A percentile compares a stretch with the other conserved stretches of the same genome.
Conservation (phyloP, 2,797 vertebrate species). For the Ceyx erithaca region DNA sequence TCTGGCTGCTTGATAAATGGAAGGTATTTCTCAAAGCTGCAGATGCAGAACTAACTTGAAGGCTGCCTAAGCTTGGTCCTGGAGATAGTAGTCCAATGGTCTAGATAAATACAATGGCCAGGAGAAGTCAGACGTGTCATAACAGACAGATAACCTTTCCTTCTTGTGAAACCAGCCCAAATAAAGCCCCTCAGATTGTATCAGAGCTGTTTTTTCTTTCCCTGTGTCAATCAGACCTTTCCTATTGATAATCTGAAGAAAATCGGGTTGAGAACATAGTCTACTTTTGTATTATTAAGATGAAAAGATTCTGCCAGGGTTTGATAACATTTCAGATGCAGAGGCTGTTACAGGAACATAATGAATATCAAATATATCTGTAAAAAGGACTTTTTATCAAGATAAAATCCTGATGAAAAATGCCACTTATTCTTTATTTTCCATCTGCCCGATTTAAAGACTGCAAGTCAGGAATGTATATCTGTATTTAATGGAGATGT, state of each 20-base stretch:
- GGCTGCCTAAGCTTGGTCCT: background rate
- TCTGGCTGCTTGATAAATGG: background rate
- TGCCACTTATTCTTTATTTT: slow-evolving; percentile 59
- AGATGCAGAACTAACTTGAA: background rate
- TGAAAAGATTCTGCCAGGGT: slow-evolving; percentile 60
- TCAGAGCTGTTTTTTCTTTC: background rate
- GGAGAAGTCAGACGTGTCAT: background rate
- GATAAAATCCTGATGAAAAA: slow-evolving; percentile 67
- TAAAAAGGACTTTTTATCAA: slow-evolving; percentile 22
- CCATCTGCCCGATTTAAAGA: slow-evolving; percentile 24
- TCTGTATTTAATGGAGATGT: slow-evolving; percentile 31
- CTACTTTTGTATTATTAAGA: slow-evolving; percentile 55
- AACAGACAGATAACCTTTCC: background rate
- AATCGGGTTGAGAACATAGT: background rate
- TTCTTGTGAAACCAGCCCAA: background rate
- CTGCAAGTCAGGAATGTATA: slow-evolving; percentile 5
- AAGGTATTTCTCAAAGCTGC: background rate
- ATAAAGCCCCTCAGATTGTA: background rate
- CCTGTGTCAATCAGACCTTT: slow-evolving; percentile 19
- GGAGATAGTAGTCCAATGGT: background rate
- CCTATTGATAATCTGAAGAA: slow-evolving; percentile 21
- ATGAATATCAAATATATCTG: slow-evolving; percentile 55
- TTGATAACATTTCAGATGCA: slow-evolving; percentile 64
- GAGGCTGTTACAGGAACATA: slow-evolving; percentile 29
- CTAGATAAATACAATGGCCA: background rate